These are phyloP conservation scores for Luscinia luscinia DNA, from an alignment of 2,797 vertebrate species.

Conservation along the genomic window DNA sequence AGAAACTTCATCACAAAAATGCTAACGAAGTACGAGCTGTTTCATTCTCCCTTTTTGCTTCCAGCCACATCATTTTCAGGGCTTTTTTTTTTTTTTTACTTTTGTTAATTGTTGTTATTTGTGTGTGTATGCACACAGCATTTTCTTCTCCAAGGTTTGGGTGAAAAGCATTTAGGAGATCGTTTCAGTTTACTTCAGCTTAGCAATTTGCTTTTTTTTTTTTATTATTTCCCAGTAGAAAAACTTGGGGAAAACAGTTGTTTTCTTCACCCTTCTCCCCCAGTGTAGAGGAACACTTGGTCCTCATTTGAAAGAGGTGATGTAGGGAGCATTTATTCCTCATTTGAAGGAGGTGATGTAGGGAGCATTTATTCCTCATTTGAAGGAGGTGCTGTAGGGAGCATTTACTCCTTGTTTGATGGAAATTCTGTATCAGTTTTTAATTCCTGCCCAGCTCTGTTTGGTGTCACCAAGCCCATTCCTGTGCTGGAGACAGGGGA, in stretches of 20 bases:
- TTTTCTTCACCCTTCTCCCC: background rate
- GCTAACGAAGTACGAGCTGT: background rate
- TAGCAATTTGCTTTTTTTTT: background rate
- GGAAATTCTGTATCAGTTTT: background rate
- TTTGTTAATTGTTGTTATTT: background rate
- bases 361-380: background rate
- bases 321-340: background rate
- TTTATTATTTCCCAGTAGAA: background rate
- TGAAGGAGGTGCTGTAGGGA: background rate
- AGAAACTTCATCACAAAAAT: background rate
- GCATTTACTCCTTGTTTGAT: background rate
- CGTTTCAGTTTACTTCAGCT: background rate
- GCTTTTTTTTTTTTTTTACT: background rate
- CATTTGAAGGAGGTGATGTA: background rate
- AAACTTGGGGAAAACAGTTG: background rate
- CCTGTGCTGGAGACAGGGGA: background rate
- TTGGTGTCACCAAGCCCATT: fast-evolving
- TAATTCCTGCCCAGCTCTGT: background rate
- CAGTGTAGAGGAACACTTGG: background rate
- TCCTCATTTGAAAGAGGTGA: background rate
- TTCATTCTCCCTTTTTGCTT: background rate
- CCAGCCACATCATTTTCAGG: background rate
- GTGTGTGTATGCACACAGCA: background rate
- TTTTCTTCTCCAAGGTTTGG: background rate
- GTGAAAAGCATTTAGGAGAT: background rate